Base-by-base conservation (phyloP, 2,888 invertebrate genomes). In the Odontocolon sp. region DNA sequence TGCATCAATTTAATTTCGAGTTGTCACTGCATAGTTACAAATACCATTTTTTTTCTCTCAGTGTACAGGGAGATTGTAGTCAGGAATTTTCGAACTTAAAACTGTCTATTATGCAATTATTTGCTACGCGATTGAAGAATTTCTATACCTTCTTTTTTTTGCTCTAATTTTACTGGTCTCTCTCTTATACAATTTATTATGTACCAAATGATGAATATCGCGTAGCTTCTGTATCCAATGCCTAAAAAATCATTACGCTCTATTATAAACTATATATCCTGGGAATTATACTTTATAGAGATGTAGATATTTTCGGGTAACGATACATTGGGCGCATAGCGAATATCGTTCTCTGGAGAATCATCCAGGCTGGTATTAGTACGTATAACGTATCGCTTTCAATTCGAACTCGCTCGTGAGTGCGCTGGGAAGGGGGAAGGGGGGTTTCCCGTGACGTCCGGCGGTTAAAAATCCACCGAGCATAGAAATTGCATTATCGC, bases 401-500 rank as follows among this genome's bases (percentile, higher is more conserved):
- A 79, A 79, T 79, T 79, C 73, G 72, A 77, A 64, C 47, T 59
- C 38, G 64, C 64, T 38, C 36, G 50, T 40, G 68, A 66, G 70
- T 45, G 21, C 38, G 36, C 38, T 33, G 40, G 5, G 6, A 16
- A 36, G 40, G 3, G 6, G 26, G 11, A 45, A 21, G 14, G 9
- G 33, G 61, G 28, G 59, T 69, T 69, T 18, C 57, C 72, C 59
- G 63, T 77, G 77, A 77, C 50, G 61, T 63, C 71, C 68, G 47
- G 75, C 72, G 79, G 79, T 82, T 82, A 83, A 82, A 84, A 84
- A 82, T 75, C 79, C 64, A 67, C 61, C 77, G 78, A 66, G 80
- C 77, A 73, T 80, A 84, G 84, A 81, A 84, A 85, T 85, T 82
- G 82, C 68, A 83, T 84, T 84, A 85, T 84, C 81, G 79, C 67